Base-by-base conservation (phyloP, 1,140 invertebrate genomes). In the Saxidomus purpurata region DNA sequence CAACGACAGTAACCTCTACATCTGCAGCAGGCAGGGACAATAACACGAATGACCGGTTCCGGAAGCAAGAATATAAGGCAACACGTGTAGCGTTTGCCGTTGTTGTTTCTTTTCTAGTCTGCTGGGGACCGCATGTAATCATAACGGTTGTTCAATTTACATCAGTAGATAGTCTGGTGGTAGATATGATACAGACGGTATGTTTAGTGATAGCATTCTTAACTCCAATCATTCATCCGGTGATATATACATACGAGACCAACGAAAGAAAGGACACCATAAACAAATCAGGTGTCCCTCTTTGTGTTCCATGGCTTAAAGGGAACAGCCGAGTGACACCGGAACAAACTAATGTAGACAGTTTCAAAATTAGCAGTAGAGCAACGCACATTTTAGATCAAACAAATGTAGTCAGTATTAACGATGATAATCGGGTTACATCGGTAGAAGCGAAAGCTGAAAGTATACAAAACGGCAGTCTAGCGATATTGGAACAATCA, bases 221-320 rank as follows among this genome's bases (percentile, higher is more conserved):
- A 17, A 31, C 80, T 31, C 80, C 80, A n/a, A 31, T 83, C n/a
- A 67, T 83, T 47, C 80, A 83, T n/a, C 80, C 80, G 19, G 80
- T 61, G 38, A 83, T 83, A 67, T 83, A 83, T 40, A 43, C 80
- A 59, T 81, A 81, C n/a, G 77, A 81, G 22, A 81, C 77, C 22
- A 81, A 61, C n/a, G 52, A 52, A 1, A 49, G 40, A 25, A 76
- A n/a, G 28, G 17, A 76, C 13, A 49, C n/a, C 0, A 49, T 76
- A 31, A 49, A 3, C 2, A 31, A 15, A 22, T 25, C 71, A 25
- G 40, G 43, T 31, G 13, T 76, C 6, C 71, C 40, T 9, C 1
- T 76, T 9, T 76, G 71, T 76, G 43, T 17, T 25, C 13, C 38
- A 4, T 76, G 71, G 40, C 22, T 47, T 49, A 76, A 76, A 76